phyloP scores from a whole-genome alignment of 2,113 vertebrate genomes.

The Geococcyx californianus region DNA sequence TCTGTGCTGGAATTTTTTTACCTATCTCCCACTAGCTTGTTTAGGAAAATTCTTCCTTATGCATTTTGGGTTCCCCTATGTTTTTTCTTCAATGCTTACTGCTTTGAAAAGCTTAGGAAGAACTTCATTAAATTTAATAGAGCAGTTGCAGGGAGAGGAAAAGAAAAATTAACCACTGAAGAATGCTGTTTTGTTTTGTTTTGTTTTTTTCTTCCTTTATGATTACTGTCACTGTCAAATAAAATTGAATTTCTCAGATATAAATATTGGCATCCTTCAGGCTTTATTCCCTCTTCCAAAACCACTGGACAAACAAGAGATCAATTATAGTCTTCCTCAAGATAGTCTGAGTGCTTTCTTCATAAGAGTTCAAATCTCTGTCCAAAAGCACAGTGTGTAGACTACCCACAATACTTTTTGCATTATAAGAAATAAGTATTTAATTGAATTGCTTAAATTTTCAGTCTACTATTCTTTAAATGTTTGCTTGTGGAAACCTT shows the following conservation, averaged over 20 bases:
- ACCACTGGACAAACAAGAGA: neutral
- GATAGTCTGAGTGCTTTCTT: neutral
- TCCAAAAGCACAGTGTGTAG: neutral
- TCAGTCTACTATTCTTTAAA: neutral
- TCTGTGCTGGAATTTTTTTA: neutral
- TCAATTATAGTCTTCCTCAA: neutral
- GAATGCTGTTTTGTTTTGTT: neutral
- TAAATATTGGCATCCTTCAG: neutral
- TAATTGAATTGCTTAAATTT: constrained; percentile 11
- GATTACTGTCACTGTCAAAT: neutral
- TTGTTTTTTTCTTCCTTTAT: neutral
- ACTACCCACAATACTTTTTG: neutral
- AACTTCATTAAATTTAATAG: neutral
- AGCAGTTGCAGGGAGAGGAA: neutral
- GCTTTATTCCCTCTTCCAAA: neutral
- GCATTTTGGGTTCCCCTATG: neutral
- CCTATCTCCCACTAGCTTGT: neutral
- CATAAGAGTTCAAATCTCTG: neutral
- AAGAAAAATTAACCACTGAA: constrained; percentile 10
- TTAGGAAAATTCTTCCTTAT: neutral
- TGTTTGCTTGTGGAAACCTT: too few relatives aligned
- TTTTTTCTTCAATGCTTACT: neutral
- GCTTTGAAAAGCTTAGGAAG: neutral
- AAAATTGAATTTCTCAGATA: constrained; percentile 7
- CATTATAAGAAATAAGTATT: neutral